Evolutionary conservation across 2,113 vertebrate species (phyloP).

Genomic region (Ondatra zibethicus): DNA sequence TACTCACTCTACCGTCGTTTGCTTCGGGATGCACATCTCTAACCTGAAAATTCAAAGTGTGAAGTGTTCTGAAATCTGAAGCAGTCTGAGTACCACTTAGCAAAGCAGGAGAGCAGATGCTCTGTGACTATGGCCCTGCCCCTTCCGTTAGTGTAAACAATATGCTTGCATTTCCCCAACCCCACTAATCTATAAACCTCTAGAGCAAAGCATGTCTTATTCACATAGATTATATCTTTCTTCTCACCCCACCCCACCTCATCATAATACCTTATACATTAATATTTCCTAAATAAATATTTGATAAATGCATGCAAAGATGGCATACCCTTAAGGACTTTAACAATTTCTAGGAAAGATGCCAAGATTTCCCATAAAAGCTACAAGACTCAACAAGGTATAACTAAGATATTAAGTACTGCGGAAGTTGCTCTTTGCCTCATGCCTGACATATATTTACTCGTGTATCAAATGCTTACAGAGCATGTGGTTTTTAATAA

Average conservation of each 20-base stretch:
- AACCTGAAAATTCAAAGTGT: not conserved
- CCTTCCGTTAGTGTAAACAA: not conserved
- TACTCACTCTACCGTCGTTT: not conserved
- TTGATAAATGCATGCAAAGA: conserved; percentile 28
- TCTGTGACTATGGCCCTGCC: not conserved
- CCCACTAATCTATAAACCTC: not conserved
- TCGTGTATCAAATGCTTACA: not conserved
- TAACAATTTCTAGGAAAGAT: conserved; percentile 16
- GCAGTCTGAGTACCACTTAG: not conserved
- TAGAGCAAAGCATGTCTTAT: not conserved
- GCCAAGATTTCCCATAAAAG: conserved; percentile 21
- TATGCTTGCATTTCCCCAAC: not conserved
- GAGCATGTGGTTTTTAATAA: not conserved
- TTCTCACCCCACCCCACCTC: not conserved
- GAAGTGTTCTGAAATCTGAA: not conserved
- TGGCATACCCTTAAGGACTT: not conserved
- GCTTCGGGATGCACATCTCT: not conserved
- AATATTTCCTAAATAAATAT: conserved; percentile 38
- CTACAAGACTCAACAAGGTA: not conserved
- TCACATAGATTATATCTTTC: not conserved
- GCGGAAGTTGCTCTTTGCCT: not conserved
- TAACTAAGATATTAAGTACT: not conserved
- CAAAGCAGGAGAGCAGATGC: not conserved
- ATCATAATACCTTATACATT: not conserved
- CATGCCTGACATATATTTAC: not conserved